Evolutionary conservation across 2,797 vertebrate genomes (phyloP), one percentile per base, ranked within the genome.

Genomic region (Tenualosa thibaudeaui): DNA sequence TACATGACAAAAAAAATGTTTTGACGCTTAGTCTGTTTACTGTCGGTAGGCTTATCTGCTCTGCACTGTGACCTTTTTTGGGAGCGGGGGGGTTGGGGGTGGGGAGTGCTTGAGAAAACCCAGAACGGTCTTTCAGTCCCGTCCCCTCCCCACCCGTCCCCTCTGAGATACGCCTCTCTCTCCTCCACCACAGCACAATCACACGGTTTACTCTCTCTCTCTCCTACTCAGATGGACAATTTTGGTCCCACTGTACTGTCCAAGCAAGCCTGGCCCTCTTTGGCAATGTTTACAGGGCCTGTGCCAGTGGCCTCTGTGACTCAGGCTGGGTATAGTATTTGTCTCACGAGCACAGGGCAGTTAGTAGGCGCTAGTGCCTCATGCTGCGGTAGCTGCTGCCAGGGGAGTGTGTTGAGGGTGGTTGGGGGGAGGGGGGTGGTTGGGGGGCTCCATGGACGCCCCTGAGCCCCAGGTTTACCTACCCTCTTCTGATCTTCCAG

Each of bases 401-500:
- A 24, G 24, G 15, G 22, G 37, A 40, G 68, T 15, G 68, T 13
- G 13, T 37, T 10, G 3, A 10, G 58, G 43, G 83, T 51, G n/a
- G 12, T 0, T 19, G 50, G 84, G 54, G 53, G 58, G n/a, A 84
- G 15, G 58, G 1, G 82, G 84, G 31, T 31, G 84, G 51, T 78
- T 19, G 51, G 82, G 82, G 83, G 86, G 40, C 43, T 60, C n/a
- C 22, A 9, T 37, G 22, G 75, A 46, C n/a, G n/a, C n/a, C 22
- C 58, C 31, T 3, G 22, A n/a, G 81, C 71, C 4, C 60, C 15
- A 43, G 49, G 81, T 84, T 62, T 96, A 99, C 98, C 78, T 99
- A 99, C 98, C 98, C 98, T 96, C 95, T 95, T 97, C 89, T 98
- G 96, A 95, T 99, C 98, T 94, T 99, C 98, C 97, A 98, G 96